These are phyloP conservation scores for Agonum fuliginosum DNA, from an alignment of 2,888 invertebrate species.

Conservation along the genomic window DNA sequence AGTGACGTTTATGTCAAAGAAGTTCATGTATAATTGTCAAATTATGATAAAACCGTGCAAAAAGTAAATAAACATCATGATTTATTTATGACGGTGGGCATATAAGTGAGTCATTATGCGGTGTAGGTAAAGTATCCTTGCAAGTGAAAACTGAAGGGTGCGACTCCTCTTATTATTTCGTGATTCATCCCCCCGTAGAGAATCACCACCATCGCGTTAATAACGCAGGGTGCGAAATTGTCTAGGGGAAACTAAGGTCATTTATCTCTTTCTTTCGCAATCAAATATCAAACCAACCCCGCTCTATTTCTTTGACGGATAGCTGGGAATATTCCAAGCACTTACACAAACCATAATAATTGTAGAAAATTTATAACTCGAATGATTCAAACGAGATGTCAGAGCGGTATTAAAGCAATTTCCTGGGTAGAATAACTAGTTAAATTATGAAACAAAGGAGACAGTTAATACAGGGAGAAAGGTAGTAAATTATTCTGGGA, in stretches of 20 bases:
- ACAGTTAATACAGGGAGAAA: conserved; percentile 2
- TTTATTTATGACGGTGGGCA: conserved; percentile 1
- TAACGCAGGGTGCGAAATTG: conserved; percentile 71
- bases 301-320: conserved; percentile 17
- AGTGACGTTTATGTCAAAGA: no score
- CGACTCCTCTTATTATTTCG: conserved; percentile 31
- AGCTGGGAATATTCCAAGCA: background rate
- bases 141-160: conserved; percentile 7
- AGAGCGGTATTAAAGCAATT: conserved; percentile 28
- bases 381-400: conserved; percentile 13
- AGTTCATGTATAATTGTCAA: no score
- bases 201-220: conserved; percentile 68
- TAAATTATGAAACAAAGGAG: conserved; percentile 34
- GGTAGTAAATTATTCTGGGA: conserved; percentile 3
- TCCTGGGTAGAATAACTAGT: conserved; percentile 33
- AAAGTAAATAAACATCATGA: background rate
- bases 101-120: conserved; percentile 30
- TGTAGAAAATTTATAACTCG: conserved; percentile 8
- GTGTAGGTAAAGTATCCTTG: background rate
- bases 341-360: background rate
- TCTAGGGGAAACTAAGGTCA: conserved; percentile 71
- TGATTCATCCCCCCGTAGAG: conserved; percentile 35
- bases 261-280: conserved; percentile 40
- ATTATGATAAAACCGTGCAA: no score
- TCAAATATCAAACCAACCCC: conserved; percentile 16